phyloP scores from a whole-genome alignment of 2,113 vertebrate genomes.

The Alectura lathami region DNA sequence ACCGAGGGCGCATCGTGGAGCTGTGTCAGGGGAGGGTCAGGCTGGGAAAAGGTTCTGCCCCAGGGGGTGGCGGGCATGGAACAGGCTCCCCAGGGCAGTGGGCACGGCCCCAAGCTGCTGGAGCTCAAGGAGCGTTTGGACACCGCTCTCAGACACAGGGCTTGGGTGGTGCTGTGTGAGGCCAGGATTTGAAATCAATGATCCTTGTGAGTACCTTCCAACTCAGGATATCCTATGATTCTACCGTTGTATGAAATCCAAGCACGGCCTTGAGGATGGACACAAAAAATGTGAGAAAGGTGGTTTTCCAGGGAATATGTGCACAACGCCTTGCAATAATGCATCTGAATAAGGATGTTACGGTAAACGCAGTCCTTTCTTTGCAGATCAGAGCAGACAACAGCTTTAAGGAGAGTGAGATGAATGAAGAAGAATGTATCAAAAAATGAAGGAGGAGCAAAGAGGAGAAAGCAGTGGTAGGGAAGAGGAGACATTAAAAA shows the following conservation, averaged over 20 bases:
- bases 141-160: neutral
- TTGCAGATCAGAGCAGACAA: neutral
- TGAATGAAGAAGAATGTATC: rapidly evolving
- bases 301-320: neutral
- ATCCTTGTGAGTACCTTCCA: neutral
- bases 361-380: neutral
- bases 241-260: neutral
- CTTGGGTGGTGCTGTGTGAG: neutral
- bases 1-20: neutral
- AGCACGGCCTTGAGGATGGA: rapidly evolving
- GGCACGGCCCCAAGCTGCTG: neutral
- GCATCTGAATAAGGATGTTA: neutral
- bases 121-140: neutral
- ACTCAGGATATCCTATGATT: neutral
- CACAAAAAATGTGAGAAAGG: neutral
- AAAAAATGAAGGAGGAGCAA: neutral
- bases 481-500: neutral
- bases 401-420: neutral
- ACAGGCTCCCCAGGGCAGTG: neutral
- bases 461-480: neutral
- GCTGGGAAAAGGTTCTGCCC: neutral
- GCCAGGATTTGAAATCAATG: neutral
- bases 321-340: neutral
- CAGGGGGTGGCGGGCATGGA: neutral
- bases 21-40: neutral